Evolutionary conservation across 2,888 invertebrate species (phyloP).

Genomic region (Dasysyrphus tricinctus): DNA sequence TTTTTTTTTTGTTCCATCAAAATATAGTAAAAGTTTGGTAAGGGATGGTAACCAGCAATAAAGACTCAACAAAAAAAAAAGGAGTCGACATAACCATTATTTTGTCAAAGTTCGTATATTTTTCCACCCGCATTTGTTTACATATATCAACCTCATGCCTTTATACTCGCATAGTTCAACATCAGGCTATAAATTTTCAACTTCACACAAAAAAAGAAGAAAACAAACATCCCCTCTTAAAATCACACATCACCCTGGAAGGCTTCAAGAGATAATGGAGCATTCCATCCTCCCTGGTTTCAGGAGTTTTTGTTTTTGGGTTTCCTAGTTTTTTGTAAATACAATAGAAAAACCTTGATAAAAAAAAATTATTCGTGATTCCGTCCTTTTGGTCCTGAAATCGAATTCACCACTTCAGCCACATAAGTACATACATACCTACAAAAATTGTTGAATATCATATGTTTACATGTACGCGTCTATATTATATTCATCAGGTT

Average conservation of each 20-base stretch:
- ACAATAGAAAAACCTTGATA: constrained; percentile 7
- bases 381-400: constrained; percentile 22
- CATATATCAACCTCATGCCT: constrained; percentile 45
- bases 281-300: constrained; percentile 40
- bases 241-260: constrained; percentile 7
- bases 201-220: constrained; percentile 24
- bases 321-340: constrained; percentile 26
- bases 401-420: constrained; percentile 46
- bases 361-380: constrained; percentile 43
- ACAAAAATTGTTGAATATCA: constrained; percentile 60
- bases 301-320: constrained; percentile 32
- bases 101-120: constrained; percentile 57
- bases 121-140: constrained; percentile 54
- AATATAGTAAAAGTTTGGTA: background rate
- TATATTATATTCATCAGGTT: constrained; percentile 23
- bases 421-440: constrained; percentile 44
- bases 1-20: background rate
- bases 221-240: constrained; percentile 22
- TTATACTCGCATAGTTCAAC: background rate
- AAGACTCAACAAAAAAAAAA: background rate
- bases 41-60: constrained; percentile 5
- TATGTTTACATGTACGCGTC: constrained; percentile 38
- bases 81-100: constrained; percentile 52
- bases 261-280: constrained; percentile 60
- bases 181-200: constrained; percentile 58